Evolutionary conservation across 2,797 vertebrate genomes (phyloP).

Genomic region (Rachycentron canadum): DNA sequence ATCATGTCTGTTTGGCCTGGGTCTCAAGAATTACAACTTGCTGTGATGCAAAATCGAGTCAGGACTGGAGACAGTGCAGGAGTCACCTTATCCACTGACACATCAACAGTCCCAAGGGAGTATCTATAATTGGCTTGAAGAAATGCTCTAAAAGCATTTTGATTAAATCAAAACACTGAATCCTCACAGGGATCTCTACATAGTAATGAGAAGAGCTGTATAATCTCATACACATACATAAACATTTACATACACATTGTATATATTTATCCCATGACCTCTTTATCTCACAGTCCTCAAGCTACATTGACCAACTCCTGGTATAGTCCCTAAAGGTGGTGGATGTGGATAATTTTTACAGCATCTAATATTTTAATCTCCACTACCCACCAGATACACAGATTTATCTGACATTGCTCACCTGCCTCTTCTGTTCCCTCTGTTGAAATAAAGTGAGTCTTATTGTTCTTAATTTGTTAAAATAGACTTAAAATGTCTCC

Average conservation of each 20-base stretch:
- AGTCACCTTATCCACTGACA: conserved; percentile 56
- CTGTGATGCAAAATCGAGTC: conserved; percentile 35
- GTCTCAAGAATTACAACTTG: conserved; percentile 27
- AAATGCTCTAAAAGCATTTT: conserved; percentile 72
- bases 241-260: not conserved
- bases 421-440: not conserved
- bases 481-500: not conserved
- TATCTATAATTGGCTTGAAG: conserved; percentile 60
- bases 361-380: not conserved
- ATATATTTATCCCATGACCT: not conserved
- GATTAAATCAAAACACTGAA: conserved; percentile 65
- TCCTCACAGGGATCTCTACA: conserved; percentile 27
- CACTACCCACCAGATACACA: not conserved
- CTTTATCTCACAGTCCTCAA: conserved; percentile 1
- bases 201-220: conserved; percentile 41
- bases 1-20: conserved; percentile 6
- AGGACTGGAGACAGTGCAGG: conserved; percentile 28
- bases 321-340: not conserved
- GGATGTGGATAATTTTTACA: not conserved
- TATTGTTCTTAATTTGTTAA: not conserved
- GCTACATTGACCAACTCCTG: not conserved
- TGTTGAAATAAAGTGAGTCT: not conserved
- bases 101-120: conserved; percentile 48
- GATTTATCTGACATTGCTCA: not conserved
- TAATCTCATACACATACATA: conserved; percentile 6